Conservation (phyloP, 2,888 invertebrate genomes). For the Argyresthia goedartella region DNA sequence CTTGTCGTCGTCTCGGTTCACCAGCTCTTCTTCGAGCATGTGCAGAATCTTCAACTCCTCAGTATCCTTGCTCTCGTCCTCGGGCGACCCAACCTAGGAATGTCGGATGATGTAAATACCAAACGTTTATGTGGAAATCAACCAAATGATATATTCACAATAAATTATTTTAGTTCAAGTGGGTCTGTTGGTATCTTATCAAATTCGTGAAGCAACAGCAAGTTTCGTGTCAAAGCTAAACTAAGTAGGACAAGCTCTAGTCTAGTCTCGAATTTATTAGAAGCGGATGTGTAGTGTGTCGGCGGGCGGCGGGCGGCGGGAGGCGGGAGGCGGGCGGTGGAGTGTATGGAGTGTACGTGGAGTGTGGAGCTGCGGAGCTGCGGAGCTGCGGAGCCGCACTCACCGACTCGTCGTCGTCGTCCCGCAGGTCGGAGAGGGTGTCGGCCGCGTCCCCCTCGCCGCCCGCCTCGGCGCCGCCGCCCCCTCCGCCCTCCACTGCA, state of each 20-base stretch:
- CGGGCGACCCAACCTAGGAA: conserved; percentile 61
- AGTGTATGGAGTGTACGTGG: too few relatives aligned
- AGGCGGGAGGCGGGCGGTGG: too few relatives aligned
- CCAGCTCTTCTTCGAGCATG: conserved; percentile 83
- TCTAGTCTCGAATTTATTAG: conserved; percentile 49
- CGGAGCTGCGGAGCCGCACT: conserved; percentile 54
- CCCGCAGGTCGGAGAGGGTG: conserved; percentile 62
- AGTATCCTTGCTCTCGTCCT: conserved; percentile 68
- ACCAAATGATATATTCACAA: background rate
- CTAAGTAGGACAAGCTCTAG: conserved; percentile 24
- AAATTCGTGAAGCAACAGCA: background rate
- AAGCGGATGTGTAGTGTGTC: conserved; percentile 2
- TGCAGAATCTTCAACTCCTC: conserved; percentile 82
- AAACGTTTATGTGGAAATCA: conserved; percentile 26
- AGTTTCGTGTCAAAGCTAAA: conserved; percentile 1
- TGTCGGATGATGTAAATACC: conserved; percentile 43
- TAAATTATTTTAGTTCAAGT: background rate
- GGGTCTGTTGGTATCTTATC: background rate
- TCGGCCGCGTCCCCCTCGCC: conserved; percentile 45
- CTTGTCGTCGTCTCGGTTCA: conserved; percentile 87
- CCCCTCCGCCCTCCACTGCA: conserved; percentile 34
- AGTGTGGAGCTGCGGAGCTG: background rate
- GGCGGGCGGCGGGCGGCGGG: too few relatives aligned
- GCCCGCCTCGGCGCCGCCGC: conserved; percentile 14
- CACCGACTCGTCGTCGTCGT: conserved; percentile 78